phyloP scores from a whole-genome alignment of 2,888 invertebrate genomes.

The Brenthis ino region DNA sequence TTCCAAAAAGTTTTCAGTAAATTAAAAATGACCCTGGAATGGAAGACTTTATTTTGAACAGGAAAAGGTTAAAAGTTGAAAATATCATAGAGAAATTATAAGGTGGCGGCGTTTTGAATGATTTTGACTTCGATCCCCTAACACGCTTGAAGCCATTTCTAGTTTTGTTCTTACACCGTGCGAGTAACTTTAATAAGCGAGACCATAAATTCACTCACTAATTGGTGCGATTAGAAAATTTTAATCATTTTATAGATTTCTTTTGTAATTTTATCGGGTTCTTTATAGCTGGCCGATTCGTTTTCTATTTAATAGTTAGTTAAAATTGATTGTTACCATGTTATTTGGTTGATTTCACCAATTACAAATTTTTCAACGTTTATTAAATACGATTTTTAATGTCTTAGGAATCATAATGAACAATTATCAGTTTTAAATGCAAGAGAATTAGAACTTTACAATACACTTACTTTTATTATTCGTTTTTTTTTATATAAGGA shows the following conservation, averaged over 20 bases:
- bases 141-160: conserved; percentile 32
- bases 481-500: conserved; percentile 4
- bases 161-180: conserved; percentile 25
- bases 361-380: conserved; percentile 57
- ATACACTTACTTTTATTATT: conserved; percentile 10
- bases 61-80: background rate
- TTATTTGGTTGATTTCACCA: conserved; percentile 70
- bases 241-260: conserved; percentile 79
- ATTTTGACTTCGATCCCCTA: background rate
- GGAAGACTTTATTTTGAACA: background rate
- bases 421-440: conserved; percentile 34
- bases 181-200: conserved; percentile 54
- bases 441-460: conserved; percentile 30
- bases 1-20: no score
- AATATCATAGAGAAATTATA: background rate
- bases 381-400: conserved; percentile 47
- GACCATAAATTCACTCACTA: conserved; percentile 73
- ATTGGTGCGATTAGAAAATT: conserved; percentile 77
- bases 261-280: conserved; percentile 78
- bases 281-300: conserved; percentile 71
- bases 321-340: conserved; percentile 76
- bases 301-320: conserved; percentile 71
- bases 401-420: conserved; percentile 37
- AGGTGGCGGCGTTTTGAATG: background rate
- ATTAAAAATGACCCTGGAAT: no score